Percentiles rank a stretch among this genome's conserved stretches.
Evolutionary conservation across 2,888 invertebrate genomes (phyloP).

Genomic region (Ormyrus pomaceus): DNA sequence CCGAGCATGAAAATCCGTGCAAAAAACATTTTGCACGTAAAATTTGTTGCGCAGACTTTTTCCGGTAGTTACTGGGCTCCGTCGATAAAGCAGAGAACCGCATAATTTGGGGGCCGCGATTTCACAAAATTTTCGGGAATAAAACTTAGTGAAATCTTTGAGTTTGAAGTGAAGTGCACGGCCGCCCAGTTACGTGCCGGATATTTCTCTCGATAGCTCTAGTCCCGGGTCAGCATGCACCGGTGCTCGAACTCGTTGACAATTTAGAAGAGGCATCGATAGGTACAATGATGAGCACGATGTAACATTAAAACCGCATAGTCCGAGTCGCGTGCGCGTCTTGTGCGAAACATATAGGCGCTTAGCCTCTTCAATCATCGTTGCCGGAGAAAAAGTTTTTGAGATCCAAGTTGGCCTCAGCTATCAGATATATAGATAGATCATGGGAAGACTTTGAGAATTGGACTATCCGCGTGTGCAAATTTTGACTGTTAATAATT

Average conservation of each 20-base stretch:
- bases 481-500: background rate
- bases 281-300: background rate
- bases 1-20: no score
- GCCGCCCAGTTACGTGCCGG: background rate
- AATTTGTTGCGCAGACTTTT: no score
- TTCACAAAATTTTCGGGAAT: no score
- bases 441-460: constrained; percentile 24
- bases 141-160: background rate
- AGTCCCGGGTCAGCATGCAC: constrained; percentile 13
- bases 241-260: constrained; percentile 15
- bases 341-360: background rate
- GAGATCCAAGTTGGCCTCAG: background rate
- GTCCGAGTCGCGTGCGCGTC: constrained; percentile 9
- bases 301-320: background rate
- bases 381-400: background rate
- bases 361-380: background rate
- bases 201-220: no score
- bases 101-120: no score
- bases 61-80: background rate
- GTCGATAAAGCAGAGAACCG: background rate
- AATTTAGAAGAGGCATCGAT: constrained; percentile 9
- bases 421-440: background rate
- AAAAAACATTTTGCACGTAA: no score
- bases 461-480: background rate
- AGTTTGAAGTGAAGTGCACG: background rate